Base-by-base conservation (phyloP, 1,140 invertebrate species). In the Ctenoplectra terminalis region DNA sequence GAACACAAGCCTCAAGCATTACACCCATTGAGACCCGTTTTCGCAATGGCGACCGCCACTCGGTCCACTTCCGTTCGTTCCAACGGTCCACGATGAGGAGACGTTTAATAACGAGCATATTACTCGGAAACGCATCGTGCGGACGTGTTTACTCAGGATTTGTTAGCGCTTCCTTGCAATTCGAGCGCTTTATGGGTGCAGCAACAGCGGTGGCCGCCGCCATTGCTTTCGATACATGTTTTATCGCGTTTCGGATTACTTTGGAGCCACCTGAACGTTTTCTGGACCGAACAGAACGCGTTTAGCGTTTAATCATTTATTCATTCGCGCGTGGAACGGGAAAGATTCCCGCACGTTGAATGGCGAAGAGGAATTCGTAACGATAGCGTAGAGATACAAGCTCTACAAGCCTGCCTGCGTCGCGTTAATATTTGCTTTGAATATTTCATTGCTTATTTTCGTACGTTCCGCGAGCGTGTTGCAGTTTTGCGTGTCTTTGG, bases 51-150 rank as follows among this genome's bases (percentile, higher is more conserved):
- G 64, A 26, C 15, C n/a, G 61, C 23, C 23, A 8, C 9, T 13
- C 66, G 8, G 43, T 70, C 29, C 40, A 52, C n/a, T 69, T 56
- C 29, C 31, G 31, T 74, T 63, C 29, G 29, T 74, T 63, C 43
- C 31, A 9, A 2, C 9, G 20, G 29, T n/a, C 26, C 17, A 31
- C 20, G 23, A n/a, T 3, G 17, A 64, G n/a, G 31, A 64, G 58
- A 78, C 40, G 34, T 73, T 72, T 80, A 80, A 73, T 80, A 80
- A 80, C 77, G 70, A 46, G 58, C 58, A 50, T 78, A 78, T 78
- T 78, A 78, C 76, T 72, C 46, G 70, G 69, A 29, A 52, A 63
- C 77, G 48, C 56, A 73, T 73, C 69, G 58, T 13, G 37, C 56
- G 17, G 46, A 29, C 77, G 40, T 73, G 77, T 80, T 80, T 80